Conservation (phyloP, 1,140 invertebrate genomes). For the Geopemphigus sp. region DNA sequence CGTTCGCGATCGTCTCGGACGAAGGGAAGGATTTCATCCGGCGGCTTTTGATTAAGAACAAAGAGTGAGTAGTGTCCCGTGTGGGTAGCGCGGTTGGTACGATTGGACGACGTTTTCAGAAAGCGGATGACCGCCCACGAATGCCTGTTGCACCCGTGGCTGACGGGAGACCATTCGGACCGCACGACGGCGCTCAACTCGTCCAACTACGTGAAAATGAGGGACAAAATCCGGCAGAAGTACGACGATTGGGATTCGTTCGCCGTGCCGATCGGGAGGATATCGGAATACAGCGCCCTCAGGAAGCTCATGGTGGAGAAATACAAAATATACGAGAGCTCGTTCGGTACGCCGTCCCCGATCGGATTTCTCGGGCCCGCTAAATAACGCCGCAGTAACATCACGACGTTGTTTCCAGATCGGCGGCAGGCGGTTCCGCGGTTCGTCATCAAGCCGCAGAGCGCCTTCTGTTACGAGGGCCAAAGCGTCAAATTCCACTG, state of each 20-base stretch:
- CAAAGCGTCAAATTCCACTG: conserved; percentile 97
- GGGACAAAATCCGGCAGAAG: conserved; percentile 80
- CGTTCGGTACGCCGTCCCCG: conserved; percentile 90
- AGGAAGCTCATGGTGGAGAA: conserved; percentile 94
- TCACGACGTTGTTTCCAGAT: conserved; percentile 66
- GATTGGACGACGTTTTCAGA: conserved; percentile 59
- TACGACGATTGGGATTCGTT: conserved; percentile 91
- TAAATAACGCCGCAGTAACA: too few relatives aligned
- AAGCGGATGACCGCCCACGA: conserved; percentile 98
- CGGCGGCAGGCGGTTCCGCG: conserved; percentile 94
- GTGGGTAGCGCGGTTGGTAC: too few relatives aligned
- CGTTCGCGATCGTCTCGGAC: conserved; percentile 89
- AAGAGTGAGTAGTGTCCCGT: conserved; percentile 74
- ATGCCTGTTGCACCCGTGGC: conserved; percentile 91
- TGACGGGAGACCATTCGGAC: conserved; percentile 77
- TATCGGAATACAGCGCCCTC: conserved; percentile 96
- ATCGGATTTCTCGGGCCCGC: too few relatives aligned
- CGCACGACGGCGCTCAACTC: conserved; percentile 74
- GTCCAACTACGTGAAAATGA: conserved; percentile 79
- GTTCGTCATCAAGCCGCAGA: conserved; percentile 94
- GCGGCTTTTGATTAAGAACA: conserved; percentile 86
- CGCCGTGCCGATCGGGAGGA: conserved; percentile 87
- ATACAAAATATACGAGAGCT: conserved; percentile 93
- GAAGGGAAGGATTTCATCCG: conserved; percentile 98
- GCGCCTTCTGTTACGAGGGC: conserved; percentile 93